Conservation (phyloP, 2,797 vertebrate genomes). For the Gallirallus australis region DNA sequence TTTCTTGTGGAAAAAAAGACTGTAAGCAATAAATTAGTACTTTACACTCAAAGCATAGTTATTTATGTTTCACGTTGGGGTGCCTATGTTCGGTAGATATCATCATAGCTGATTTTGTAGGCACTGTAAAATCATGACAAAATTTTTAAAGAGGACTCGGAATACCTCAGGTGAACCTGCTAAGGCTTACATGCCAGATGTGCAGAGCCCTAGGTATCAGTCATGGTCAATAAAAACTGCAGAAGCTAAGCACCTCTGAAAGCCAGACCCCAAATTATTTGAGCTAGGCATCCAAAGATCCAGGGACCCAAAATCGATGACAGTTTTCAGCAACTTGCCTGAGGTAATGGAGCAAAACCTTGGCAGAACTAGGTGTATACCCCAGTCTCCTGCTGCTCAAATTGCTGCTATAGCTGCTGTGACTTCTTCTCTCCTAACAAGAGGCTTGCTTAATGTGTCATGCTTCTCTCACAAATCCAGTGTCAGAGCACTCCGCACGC, state of each 20-base stretch:
- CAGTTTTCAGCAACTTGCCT: constrained; percentile 35
- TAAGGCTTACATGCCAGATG: background rate
- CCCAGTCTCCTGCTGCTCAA: background rate
- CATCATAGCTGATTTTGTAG: background rate
- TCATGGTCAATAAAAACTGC: constrained; percentile 7
- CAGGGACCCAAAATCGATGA: background rate
- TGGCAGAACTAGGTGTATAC: background rate
- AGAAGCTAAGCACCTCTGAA: background rate
- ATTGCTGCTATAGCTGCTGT: background rate
- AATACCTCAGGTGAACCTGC: background rate
- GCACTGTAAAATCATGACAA: background rate
- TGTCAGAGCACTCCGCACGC: background rate
- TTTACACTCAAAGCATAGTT: background rate
- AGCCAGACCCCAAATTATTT: constrained; percentile 24
- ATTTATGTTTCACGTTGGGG: background rate
- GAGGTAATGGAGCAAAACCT: constrained; percentile 39
- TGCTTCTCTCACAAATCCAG: background rate
- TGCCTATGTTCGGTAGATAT: background rate
- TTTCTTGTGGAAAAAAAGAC: background rate
- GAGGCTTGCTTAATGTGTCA: background rate
- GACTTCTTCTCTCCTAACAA: background rate
- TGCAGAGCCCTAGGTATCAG: background rate
- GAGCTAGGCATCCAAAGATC: constrained; percentile 9
- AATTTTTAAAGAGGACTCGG: background rate
- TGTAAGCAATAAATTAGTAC: background rate